Conservation (phyloP, 2,888 invertebrate genomes). For the Oligia latruncula region DNA sequence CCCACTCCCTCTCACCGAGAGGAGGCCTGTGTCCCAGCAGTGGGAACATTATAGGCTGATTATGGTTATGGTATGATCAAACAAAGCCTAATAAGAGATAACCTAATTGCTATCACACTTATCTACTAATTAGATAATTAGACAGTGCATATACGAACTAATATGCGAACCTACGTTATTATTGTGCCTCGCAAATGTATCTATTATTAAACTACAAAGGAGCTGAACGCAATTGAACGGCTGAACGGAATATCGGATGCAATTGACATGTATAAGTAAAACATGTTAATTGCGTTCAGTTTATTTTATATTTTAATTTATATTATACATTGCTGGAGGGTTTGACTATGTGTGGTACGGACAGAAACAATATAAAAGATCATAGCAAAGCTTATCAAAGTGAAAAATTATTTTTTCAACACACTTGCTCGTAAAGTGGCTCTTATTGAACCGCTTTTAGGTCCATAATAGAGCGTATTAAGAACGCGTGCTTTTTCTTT, state of each 20-base stretch:
- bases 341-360: not conserved
- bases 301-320: no score
- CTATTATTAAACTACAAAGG: constrained; percentile 32
- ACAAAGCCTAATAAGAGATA: not conserved
- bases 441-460: no score
- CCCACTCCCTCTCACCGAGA: no score
- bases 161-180: constrained; percentile 4
- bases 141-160: constrained; percentile 15
- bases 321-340: constrained; percentile 9
- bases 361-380: not conserved
- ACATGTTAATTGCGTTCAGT: no score
- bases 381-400: not conserved
- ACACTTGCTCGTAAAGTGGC: no score
- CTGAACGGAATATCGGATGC: constrained; percentile 13
- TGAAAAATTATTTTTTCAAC: no score
- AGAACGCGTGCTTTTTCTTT: no score
- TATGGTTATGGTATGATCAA: no score
- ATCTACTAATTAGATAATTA: constrained; percentile 31
- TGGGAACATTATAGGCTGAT: no score
- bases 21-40: no score
- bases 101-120: constrained; percentile 14
- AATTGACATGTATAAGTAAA: constrained; percentile 2
- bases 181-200: constrained; percentile 11
- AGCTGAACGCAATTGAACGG: constrained; percentile 4
- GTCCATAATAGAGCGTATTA: no score